Evolutionary conservation across 2,888 invertebrate species (phyloP).

Genomic region (Orchesellides sinensis): DNA sequence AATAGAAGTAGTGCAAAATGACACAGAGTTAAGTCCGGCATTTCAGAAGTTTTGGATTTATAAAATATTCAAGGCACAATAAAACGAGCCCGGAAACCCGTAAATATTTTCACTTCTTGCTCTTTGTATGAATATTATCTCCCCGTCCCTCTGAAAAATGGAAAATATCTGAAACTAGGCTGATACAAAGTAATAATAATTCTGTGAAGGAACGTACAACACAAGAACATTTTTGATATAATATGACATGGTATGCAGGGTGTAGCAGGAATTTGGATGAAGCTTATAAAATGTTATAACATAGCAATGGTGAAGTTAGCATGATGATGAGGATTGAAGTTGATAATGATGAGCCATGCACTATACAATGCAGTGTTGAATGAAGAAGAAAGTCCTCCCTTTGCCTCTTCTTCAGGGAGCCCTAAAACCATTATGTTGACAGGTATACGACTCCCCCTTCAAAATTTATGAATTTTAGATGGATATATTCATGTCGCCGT

Average conservation of each 20-base stretch:
- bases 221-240: background rate
- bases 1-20: no score
- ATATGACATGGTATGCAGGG: background rate
- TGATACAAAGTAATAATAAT: background rate
- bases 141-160: background rate
- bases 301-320: slow-evolving; percentile 34
- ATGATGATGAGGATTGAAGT: slow-evolving; percentile 57
- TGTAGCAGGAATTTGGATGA: no score
- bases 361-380: slow-evolving; percentile 50
- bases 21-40: no score
- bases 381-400: slow-evolving; percentile 52
- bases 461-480: slow-evolving; percentile 74
- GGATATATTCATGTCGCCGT: slow-evolving; percentile 67
- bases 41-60: no score
- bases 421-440: slow-evolving; percentile 75
- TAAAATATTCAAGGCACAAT: background rate
- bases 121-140: background rate
- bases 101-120: background rate
- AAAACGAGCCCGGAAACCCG: background rate
- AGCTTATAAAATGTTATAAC: background rate
- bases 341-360: slow-evolving; percentile 58
- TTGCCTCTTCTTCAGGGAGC: slow-evolving; percentile 72
- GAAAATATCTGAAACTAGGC: background rate
- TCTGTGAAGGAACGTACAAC: background rate
- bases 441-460: slow-evolving; percentile 73